Evolutionary conservation across 2,888 invertebrate species (phyloP).

Genomic region (Spisula solida): DNA sequence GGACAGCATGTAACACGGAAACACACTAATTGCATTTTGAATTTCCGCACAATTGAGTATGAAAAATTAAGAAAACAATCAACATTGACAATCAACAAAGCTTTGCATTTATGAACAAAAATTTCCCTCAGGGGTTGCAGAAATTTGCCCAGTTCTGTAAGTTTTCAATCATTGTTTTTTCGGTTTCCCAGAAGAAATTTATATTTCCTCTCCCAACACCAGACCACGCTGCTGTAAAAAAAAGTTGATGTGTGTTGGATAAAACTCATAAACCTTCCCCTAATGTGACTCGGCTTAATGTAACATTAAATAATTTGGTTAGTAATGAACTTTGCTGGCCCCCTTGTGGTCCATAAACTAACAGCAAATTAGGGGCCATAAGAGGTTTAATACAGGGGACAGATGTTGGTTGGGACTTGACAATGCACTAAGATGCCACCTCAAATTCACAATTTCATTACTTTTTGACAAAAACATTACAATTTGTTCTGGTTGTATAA

Average conservation of each 20-base stretch:
- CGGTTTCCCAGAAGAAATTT: conserved; percentile 20
- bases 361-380: conserved; percentile 45
- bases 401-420: conserved; percentile 47
- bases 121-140: conserved; percentile 24
- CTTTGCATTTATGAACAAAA: conserved; percentile 30
- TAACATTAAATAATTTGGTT: conserved; percentile 58
- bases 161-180: conserved; percentile 14
- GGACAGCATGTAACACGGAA: conserved; percentile 10
- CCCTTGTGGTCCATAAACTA: conserved; percentile 58
- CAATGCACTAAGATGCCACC: conserved; percentile 31
- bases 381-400: conserved; percentile 39
- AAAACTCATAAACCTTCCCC: conserved; percentile 53
- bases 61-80: conserved; percentile 18
- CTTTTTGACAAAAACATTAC: conserved; percentile 14
- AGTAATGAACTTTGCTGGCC: conserved; percentile 55
- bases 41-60: conserved; percentile 33
- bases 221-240: conserved; percentile 23
- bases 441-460: conserved; percentile 26
- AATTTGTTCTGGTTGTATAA: conserved; percentile 29
- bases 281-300: conserved; percentile 44
- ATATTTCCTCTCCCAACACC: conserved; percentile 16
- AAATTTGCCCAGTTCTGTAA: conserved; percentile 11
- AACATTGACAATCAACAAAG: conserved; percentile 18
- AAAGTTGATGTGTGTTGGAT: conserved; percentile 32
- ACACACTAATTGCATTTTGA: conserved; percentile 27